Evolutionary conservation across 92 coral and sea anemone genomes (phyloP).

Genomic region (Porites cylindrica): DNA sequence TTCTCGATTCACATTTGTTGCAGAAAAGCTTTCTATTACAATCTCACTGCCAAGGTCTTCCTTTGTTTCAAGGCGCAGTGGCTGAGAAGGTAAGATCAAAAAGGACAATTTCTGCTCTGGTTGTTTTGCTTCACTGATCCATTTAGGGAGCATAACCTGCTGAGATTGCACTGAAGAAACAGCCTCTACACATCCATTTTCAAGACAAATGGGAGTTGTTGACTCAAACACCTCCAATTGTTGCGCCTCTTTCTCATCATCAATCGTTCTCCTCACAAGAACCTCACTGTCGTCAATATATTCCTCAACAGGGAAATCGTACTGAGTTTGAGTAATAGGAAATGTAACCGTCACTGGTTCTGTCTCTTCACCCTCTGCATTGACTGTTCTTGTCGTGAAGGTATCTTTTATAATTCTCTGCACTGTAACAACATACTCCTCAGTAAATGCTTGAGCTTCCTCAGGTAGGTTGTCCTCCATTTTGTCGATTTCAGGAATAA

Average conservation of each 20-base stretch:
- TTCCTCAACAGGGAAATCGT: conserved; percentile 37
- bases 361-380: conserved; percentile 32
- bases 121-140: neutral
- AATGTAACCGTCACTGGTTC: conserved; percentile 10
- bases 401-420: conserved; percentile 49
- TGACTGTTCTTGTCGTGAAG: conserved; percentile 63
- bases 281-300: conserved; percentile 64
- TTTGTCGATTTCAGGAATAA: conserved; percentile 10
- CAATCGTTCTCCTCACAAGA: conserved; percentile 4
- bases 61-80: neutral
- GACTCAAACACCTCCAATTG: conserved; percentile 20
- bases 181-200: conserved; percentile 12
- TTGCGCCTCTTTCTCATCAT: conserved; percentile 37
- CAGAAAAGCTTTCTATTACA: neutral
- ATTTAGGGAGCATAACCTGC: neutral
- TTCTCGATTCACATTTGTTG: conserved; percentile 8
- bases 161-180: conserved; percentile 1
- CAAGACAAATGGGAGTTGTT: conserved; percentile 8
- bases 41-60: neutral
- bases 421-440: conserved; percentile 67
- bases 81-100: neutral
- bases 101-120: neutral
- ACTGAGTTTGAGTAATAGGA: conserved; percentile 12
- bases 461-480: conserved; percentile 21
- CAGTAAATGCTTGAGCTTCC: conserved; percentile 63